Percentiles rank a stretch among this genome's conserved stretches.
Evolutionary conservation across 2,797 vertebrate genomes (phyloP).

Genomic region (Lophotriccus pileatus): DNA sequence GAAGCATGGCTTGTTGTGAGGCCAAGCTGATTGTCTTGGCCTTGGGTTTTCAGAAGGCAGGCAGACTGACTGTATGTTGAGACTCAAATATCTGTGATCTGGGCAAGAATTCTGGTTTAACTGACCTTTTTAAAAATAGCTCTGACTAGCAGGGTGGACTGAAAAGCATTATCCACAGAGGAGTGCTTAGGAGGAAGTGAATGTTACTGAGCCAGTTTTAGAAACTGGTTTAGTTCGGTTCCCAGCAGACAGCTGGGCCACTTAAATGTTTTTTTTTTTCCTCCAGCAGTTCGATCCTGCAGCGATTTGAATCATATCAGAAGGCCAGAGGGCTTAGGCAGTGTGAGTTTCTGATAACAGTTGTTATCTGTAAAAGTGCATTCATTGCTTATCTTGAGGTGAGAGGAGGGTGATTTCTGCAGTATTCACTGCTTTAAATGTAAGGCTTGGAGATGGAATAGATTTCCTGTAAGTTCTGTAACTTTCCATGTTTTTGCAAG

Average conservation of each 20-base stretch:
- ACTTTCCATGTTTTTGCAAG: not conserved
- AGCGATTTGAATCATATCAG: not conserved
- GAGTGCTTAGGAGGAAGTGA: slow-evolving; percentile 14
- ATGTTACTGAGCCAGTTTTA: slow-evolving; percentile 36
- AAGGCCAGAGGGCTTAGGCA: not conserved
- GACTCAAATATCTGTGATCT: not conserved
- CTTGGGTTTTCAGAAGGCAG: not conserved
- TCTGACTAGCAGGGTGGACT: not conserved
- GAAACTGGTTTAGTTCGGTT: slow-evolving; percentile 45
- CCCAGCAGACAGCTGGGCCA: not conserved
- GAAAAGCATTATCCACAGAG: not conserved
- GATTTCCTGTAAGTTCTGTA: not conserved
- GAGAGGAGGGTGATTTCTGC: not conserved
- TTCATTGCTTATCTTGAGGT: not conserved
- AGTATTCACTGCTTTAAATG: not conserved
- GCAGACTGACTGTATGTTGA: not conserved
- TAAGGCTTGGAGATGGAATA: not conserved
- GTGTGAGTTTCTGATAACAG: not conserved
- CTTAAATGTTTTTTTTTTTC: not conserved
- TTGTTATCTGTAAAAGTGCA: not conserved
- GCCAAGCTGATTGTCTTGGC: not conserved
- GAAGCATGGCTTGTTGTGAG: not conserved
- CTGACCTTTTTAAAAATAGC: slow-evolving; percentile 13
- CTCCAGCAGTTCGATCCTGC: not conserved
- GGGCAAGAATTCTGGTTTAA: not conserved